Conservation (phyloP, 1,140 invertebrate genomes). For the Sycophila sp. region DNA sequence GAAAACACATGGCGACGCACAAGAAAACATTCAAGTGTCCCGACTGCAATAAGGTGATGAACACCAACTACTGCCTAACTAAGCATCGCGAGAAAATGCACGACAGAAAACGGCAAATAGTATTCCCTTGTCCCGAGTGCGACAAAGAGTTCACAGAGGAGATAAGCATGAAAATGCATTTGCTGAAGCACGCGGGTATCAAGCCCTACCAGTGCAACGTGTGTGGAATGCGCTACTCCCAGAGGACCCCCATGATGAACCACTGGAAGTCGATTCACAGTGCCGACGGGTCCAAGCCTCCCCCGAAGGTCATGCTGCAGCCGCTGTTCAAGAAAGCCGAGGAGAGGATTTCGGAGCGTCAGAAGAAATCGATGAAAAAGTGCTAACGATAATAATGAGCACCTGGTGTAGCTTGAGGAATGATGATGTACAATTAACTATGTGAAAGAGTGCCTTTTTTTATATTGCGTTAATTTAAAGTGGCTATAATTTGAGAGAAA, state of each 20-base stretch:
- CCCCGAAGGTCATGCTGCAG: constrained; percentile 36
- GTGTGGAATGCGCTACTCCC: constrained; percentile 58
- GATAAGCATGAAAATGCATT: constrained; percentile 41
- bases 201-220: constrained; percentile 63
- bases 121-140: constrained; percentile 62
- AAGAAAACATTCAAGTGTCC: constrained; percentile 73
- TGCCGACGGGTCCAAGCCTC: constrained; percentile 35
- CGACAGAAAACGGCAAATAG: constrained; percentile 60
- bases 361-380: not conserved
- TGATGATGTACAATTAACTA: too few relatives aligned
- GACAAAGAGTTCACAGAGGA: constrained; percentile 56
- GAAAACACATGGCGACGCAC: constrained; percentile 64
- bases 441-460: too few relatives aligned
- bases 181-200: constrained; percentile 53
- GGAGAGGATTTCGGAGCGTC: not conserved
- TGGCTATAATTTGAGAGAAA: too few relatives aligned
- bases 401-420: too few relatives aligned
- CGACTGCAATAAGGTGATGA: constrained; percentile 76
- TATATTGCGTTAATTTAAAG: too few relatives aligned
- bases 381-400: too few relatives aligned
- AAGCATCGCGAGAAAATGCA: constrained; percentile 58
- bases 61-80: constrained; percentile 43
- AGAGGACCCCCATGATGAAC: constrained; percentile 48
- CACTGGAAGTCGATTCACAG: constrained; percentile 59
- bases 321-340: constrained; percentile 8